Conservation (phyloP, 2,113 vertebrate species). For the Malurus melanocephalus region DNA sequence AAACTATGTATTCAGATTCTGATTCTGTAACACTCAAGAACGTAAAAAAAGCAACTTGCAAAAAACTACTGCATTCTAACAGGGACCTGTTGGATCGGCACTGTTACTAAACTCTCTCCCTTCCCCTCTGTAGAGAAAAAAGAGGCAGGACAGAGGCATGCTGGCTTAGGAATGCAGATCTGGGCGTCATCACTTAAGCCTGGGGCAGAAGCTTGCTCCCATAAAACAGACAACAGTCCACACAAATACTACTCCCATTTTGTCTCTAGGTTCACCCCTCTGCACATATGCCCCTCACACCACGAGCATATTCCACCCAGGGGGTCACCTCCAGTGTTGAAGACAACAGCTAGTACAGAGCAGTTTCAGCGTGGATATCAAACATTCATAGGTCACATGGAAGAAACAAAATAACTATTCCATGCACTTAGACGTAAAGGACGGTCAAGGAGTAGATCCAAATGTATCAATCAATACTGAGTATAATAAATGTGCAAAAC, state of each 20-base stretch:
- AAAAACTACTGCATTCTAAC: not conserved
- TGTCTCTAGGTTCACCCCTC: not conserved
- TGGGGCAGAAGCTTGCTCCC: not conserved
- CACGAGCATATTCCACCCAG: not conserved
- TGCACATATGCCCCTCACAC: not conserved
- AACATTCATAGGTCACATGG: not conserved
- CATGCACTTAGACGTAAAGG: not conserved
- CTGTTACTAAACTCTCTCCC: not conserved
- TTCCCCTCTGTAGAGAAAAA: not conserved
- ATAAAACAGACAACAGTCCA: not conserved
- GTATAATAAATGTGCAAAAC: not conserved
- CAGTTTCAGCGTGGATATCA: not conserved
- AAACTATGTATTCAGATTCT: not conserved
- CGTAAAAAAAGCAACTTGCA: not conserved
- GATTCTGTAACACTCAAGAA: not conserved
- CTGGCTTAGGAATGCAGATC: not conserved
- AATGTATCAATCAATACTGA: not conserved
- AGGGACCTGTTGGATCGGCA: not conserved
- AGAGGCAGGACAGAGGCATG: not conserved
- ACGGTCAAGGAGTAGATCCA: not conserved
- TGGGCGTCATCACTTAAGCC: not conserved
- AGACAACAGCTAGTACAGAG: not conserved
- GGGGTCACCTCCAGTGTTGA: not conserved
- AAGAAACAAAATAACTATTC: not conserved
- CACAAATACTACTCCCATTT: not conserved